Evolutionary conservation across 2,888 invertebrate genomes (phyloP), one percentile per base, ranked within the genome.

Genomic region (Athalia cordata): DNA sequence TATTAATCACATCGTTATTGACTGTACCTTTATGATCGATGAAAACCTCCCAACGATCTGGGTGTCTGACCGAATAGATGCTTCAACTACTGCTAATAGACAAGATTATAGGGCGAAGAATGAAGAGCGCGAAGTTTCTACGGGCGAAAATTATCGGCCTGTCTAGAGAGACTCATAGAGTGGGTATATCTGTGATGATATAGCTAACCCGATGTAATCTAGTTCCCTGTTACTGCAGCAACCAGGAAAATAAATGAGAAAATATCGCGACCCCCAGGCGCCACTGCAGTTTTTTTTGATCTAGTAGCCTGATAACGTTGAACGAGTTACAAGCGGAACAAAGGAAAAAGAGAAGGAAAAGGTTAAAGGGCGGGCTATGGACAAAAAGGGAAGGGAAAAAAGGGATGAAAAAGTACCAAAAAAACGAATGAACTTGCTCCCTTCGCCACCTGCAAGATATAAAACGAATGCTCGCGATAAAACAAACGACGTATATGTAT

Each of bases 301-400:
- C 45, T 29, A 62, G 72, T 79, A 78, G 62, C 65, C 67, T 79
- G 77, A 79, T 80, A 80, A 79, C 78, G 81, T 79, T 79, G 78
- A 79, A 81, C 76, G 80, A 77, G 78, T 79, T 81, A 78, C 78
- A 77, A 77, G 81, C 80, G 78, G 79, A 64, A 75, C 77, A 77
- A 79, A 81, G 79, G 82, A 80, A 81, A 79, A 76, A 55, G 49
- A 79, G 61, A 78, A 76, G 80, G 67, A 80, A 72, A 75, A 47
- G 80, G 80, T 78, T 80, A 79, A 70, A 80, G 13, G 15, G 76
- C 43, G 67, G 55, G 70, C 52, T 7, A 29, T 6, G 77, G 68
- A 67, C 50, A 3, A 67, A 49, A 77, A 52, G 52, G 62, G 72
- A 70, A 55, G 67, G 68, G 77, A 15, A 57, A 50, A 55, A 79